Conservation (phyloP, 2,888 invertebrate genomes). For the Thera britannica region DNA sequence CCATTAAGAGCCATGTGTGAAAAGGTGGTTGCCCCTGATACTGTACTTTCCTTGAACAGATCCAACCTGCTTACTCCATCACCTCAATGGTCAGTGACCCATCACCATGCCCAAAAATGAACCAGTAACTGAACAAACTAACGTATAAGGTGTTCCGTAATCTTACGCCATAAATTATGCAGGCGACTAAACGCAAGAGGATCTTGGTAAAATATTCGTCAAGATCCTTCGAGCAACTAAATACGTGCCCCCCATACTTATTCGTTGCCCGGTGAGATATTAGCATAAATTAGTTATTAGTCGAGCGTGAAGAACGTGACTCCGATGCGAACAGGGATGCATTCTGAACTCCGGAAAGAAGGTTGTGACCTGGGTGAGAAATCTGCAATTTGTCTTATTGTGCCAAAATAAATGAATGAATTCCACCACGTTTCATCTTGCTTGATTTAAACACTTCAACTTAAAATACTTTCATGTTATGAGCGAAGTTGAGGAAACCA, state of each 20-base stretch:
- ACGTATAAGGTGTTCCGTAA: slow-evolving; percentile 2
- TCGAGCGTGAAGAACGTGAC: slow-evolving; percentile 81
- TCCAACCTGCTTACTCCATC: not conserved
- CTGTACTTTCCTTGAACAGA: too few species aligned
- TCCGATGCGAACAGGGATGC: slow-evolving; percentile 59
- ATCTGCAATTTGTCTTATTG: not conserved
- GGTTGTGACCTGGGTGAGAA: not conserved
- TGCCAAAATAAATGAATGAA: too few species aligned
- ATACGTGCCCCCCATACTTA: slow-evolving; percentile 75
- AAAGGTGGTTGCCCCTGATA: too few species aligned
- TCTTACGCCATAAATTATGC: slow-evolving; percentile 26
- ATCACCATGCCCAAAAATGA: not conserved
- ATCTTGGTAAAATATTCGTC: slow-evolving; percentile 47
- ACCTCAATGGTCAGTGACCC: not conserved
- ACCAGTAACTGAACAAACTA: not conserved
- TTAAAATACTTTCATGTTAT: too few species aligned
- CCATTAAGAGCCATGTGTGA: too few species aligned
- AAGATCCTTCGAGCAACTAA: slow-evolving; percentile 49
- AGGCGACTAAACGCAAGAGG: slow-evolving; percentile 37
- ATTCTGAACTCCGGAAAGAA: slow-evolving; percentile 21
- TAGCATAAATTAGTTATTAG: slow-evolving; percentile 81
- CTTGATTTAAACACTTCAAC: too few species aligned
- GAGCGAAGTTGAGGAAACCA: too few species aligned
- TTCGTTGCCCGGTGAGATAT: slow-evolving; percentile 62
- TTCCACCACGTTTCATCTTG: too few species aligned